Conservation (phyloP, 1,140 invertebrate species). For the Hesperophylax magnus region DNA sequence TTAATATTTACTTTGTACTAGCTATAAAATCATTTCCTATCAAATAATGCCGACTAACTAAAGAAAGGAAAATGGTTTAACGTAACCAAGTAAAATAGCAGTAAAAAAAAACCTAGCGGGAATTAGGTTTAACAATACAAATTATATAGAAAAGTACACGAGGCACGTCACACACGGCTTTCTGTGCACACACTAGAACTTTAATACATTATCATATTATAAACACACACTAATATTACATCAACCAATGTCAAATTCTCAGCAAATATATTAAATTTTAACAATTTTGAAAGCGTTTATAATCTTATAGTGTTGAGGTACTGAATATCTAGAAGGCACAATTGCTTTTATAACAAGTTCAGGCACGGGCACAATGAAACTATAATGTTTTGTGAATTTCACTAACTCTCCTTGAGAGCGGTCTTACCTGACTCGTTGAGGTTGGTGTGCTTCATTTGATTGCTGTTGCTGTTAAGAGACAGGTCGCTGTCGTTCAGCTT, state of each 20-base stretch:
- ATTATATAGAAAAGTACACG: conserved; percentile 19
- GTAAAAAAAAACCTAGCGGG: conserved; percentile 20
- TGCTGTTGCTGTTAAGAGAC: conserved; percentile 3
- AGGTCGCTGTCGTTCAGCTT: conserved; percentile 23
- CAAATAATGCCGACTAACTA: conserved; percentile 29
- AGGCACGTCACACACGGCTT: not conserved
- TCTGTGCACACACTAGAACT: not conserved
- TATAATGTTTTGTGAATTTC: not conserved
- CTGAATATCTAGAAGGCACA: conserved; percentile 4
- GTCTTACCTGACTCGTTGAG: conserved; percentile 42
- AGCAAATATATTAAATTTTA: conserved; percentile 40
- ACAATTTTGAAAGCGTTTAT: conserved; percentile 27
- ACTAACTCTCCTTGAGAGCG: conserved; percentile 24
- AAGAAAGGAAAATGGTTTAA: conserved; percentile 17
- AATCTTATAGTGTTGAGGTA: conserved; percentile 4
- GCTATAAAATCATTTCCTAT: conserved; percentile 40
- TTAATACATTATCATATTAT: not conserved
- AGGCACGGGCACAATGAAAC: not conserved
- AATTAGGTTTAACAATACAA: conserved; percentile 22
- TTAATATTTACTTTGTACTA: conserved; percentile 47
- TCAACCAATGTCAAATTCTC: not conserved
- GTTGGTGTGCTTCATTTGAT: conserved; percentile 33
- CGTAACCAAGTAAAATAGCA: conserved; percentile 30
- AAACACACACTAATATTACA: not conserved
- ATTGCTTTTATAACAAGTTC: conserved; percentile 13